Conservation (phyloP, 2,113 vertebrate species). For the Orycteropus afer region DNA sequence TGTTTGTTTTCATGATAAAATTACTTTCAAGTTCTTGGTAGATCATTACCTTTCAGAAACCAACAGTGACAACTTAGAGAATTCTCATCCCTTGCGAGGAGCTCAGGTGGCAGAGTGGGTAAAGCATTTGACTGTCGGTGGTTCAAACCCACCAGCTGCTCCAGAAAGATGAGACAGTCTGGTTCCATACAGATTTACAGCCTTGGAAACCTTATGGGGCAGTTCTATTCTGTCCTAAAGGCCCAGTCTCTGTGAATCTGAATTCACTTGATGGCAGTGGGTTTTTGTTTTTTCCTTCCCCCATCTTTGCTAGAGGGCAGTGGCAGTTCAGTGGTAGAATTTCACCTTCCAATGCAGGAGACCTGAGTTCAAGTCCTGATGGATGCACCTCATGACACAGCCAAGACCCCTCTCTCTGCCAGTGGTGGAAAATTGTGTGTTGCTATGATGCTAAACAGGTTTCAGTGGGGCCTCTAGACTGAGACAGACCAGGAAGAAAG, state of each 20-base stretch:
- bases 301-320: background rate
- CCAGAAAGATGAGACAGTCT: no score
- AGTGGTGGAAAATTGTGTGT: background rate
- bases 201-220: no score
- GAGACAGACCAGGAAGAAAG: background rate
- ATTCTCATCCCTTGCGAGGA: background rate
- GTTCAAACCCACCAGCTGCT: no score
- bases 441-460: background rate
- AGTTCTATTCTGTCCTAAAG: no score
- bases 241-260: no score
- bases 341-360: background rate
- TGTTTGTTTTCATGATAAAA: background rate
- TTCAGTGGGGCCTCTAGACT: background rate
- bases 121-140: no score
- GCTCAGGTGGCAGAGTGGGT: no score
- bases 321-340: background rate
- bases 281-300: no score
- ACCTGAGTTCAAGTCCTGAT: background rate
- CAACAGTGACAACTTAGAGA: background rate
- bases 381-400: background rate
- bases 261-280: no score
- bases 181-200: no score
- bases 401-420: background rate
- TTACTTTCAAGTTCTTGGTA: conserved; percentile 11
- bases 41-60: background rate